These are phyloP conservation scores for Hipparchia sbordonii DNA, from an alignment of 2,888 invertebrate species.

Conservation along the genomic window DNA sequence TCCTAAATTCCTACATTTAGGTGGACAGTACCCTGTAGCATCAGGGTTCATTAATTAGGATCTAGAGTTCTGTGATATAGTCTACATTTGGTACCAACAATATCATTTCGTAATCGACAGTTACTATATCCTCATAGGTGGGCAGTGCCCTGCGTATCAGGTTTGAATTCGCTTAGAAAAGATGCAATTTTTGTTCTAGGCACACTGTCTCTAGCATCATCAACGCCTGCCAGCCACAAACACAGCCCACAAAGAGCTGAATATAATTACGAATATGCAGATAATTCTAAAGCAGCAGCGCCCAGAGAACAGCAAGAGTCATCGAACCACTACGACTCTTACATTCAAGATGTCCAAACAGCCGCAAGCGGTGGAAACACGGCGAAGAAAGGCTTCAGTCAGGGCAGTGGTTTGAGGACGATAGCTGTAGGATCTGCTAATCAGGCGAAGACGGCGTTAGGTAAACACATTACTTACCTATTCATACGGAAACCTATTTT, in stretches of 20 bases:
- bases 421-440: conserved; percentile 89
- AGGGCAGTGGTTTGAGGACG: conserved; percentile 87
- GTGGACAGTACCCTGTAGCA: too few relatives aligned
- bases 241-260: conserved; percentile 54
- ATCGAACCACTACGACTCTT: conserved; percentile 77
- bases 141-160: too few relatives aligned
- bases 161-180: background rate
- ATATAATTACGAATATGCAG: conserved; percentile 72
- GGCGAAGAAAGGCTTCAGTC: conserved; percentile 83
- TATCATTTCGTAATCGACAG: too few relatives aligned
- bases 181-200: conserved; percentile 49
- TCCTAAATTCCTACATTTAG: too few relatives aligned
- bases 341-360: conserved; percentile 71
- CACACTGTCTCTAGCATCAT: conserved; percentile 54
- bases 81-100: too few relatives aligned
- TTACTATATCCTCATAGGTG: too few relatives aligned
- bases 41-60: too few relatives aligned
- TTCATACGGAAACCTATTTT: background rate
- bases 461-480: conserved; percentile 74
- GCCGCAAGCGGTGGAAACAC: conserved; percentile 59
- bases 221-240: conserved; percentile 59
- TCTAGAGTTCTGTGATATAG: too few relatives aligned
- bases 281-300: conserved; percentile 53
- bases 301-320: conserved; percentile 67
- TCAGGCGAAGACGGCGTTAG: conserved; percentile 87